These are phyloP conservation scores for Tiliacea citrago DNA, from an alignment of 2,888 invertebrate species.

Conservation along the genomic window DNA sequence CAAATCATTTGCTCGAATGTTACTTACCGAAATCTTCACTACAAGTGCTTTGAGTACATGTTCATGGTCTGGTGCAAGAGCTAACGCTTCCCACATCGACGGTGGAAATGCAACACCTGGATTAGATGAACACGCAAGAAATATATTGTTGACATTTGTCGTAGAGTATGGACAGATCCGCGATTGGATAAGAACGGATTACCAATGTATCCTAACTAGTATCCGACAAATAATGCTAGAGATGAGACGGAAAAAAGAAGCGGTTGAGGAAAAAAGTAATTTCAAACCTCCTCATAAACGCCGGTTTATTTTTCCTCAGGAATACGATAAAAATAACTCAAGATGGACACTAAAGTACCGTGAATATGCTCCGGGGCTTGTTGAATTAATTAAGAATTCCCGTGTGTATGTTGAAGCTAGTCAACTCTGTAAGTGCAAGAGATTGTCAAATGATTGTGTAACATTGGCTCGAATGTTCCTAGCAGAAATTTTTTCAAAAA, in stretches of 20 bases:
- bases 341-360: too few species aligned
- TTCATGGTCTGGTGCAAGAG: neutral
- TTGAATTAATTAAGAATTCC: too few species aligned
- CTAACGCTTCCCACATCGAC: neutral
- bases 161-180: neutral
- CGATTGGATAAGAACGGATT: slow-evolving; percentile 3
- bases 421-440: too few species aligned
- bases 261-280: too few species aligned
- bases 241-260: slow-evolving; percentile 10
- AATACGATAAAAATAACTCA: too few species aligned
- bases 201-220: slow-evolving; percentile 5
- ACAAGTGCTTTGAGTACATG: slow-evolving; percentile 16
- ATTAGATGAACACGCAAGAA: slow-evolving; percentile 12
- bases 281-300: too few species aligned
- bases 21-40: slow-evolving; percentile 15
- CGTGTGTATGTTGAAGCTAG: too few species aligned
- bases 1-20: neutral
- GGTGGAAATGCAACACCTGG: neutral
- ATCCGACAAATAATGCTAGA: slow-evolving; percentile 17
- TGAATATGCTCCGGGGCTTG: too few species aligned
- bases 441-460: too few species aligned
- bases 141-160: slow-evolving; percentile 4
- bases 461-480: too few species aligned
- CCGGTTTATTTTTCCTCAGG: too few species aligned
- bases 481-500: too few species aligned